phyloP scores from a whole-genome alignment of 2,888 invertebrate species.

The Drosophila macrospina region DNA sequence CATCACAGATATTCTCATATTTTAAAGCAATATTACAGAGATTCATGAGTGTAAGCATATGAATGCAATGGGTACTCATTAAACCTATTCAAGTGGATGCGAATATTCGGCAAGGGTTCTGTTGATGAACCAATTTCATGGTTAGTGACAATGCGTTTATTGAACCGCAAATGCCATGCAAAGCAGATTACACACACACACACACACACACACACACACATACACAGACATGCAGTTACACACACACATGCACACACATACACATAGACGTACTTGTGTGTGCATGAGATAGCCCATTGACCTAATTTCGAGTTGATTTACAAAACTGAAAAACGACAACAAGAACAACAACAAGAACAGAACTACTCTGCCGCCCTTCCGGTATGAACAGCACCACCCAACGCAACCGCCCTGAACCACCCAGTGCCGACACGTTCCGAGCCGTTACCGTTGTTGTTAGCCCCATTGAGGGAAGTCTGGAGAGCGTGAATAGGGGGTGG shows the following conservation, averaged over 20 bases:
- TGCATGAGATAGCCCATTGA: conserved; percentile 80
- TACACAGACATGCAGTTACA: too few species aligned
- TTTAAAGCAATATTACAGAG: too few species aligned
- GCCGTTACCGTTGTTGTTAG: conserved; percentile 47
- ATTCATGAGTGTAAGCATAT: too few species aligned
- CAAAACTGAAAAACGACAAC: conserved; percentile 53
- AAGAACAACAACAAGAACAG: conserved; percentile 36
- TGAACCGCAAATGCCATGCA: conserved; percentile 64
- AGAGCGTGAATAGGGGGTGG: neutral
- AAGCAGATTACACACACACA: conserved; percentile 26
- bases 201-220: conserved; percentile 12
- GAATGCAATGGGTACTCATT: conserved; percentile 1
- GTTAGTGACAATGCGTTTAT: conserved; percentile 62
- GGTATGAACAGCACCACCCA: conserved; percentile 15
- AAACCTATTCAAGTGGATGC: neutral
- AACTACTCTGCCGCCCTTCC: conserved; percentile 56
- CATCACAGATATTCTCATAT: too few species aligned
- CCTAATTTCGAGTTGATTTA: conserved; percentile 82
- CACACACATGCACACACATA: neutral
- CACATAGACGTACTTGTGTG: conserved; percentile 34
- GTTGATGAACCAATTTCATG: conserved; percentile 52
- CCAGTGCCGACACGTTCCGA: conserved; percentile 40
- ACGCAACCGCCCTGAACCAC: conserved; percentile 2
- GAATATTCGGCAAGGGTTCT: conserved; percentile 46
- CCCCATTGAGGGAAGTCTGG: conserved; percentile 8